Conservation (phyloP, 2,113 vertebrate genomes). For the Psettodes erumei region DNA sequence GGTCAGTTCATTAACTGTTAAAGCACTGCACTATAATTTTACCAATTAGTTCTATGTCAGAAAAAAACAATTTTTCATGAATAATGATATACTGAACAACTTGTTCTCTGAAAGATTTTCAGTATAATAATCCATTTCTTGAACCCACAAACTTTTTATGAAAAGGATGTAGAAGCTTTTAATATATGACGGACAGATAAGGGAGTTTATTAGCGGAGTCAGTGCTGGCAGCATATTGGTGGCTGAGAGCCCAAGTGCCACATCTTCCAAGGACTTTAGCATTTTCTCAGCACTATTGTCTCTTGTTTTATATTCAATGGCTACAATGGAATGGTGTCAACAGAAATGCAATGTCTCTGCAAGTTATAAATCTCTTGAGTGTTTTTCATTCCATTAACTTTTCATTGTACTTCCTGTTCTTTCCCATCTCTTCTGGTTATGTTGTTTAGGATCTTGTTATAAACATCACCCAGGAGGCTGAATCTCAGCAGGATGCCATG, state of each 20-base stretch:
- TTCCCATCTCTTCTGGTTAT: neutral
- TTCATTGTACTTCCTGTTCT: neutral
- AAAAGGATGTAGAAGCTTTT: neutral
- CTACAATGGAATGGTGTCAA: neutral
- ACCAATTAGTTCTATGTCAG: neutral
- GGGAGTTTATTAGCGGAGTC: neutral
- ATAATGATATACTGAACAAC: neutral
- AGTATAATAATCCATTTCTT: neutral
- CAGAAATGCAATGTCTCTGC: neutral
- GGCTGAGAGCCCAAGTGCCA: neutral
- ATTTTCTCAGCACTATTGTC: neutral
- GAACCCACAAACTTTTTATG: neutral
- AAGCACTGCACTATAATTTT: too few species aligned
- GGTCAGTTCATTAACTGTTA: too few species aligned
- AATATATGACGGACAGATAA: neutral
- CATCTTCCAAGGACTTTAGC: neutral
- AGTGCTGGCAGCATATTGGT: too few species aligned
- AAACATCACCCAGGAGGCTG: neutral
- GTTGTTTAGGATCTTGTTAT: neutral
- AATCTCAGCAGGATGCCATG: neutral
- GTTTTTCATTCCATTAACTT: neutral
- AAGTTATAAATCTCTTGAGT: neutral
- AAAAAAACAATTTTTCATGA: neutral
- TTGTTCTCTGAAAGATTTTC: neutral
- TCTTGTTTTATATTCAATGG: neutral